Evolutionary conservation across 2,797 vertebrate genomes (phyloP).

Genomic region (Chaetophractus vellerosus): DNA sequence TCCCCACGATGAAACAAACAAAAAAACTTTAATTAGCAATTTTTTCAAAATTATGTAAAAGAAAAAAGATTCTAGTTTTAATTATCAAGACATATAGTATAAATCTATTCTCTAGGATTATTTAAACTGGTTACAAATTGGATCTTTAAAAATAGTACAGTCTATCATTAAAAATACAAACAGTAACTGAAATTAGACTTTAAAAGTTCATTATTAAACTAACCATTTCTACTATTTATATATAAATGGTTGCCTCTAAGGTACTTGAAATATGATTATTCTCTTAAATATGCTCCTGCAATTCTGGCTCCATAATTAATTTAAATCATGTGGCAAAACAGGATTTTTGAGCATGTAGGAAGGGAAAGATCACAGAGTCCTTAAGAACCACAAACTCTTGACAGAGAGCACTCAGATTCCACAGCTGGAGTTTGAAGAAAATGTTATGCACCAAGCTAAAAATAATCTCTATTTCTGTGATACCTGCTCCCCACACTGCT

Average conservation of each 20-base stretch:
- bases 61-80: conserved; percentile 49
- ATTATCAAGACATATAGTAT: conserved; percentile 29
- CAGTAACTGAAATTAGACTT: conserved; percentile 19
- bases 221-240: conserved; percentile 17
- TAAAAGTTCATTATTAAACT: conserved; percentile 23
- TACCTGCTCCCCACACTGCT: accelerated
- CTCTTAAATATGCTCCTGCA: not conserved
- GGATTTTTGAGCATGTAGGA: not conserved
- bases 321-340: not conserved
- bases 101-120: conserved; percentile 54
- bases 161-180: conserved; percentile 29
- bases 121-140: conserved; percentile 53
- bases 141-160: conserved; percentile 15
- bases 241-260: not conserved
- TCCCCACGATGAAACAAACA: conserved; percentile 17
- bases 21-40: not conserved
- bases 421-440: not conserved
- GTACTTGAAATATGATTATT: not conserved
- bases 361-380: not conserved
- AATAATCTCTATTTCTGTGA: not conserved
- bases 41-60: conserved; percentile 51
- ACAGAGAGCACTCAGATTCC: not conserved
- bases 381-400: not conserved
- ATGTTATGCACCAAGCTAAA: not conserved
- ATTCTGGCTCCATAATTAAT: not conserved